Evolutionary conservation across 2,888 invertebrate genomes (phyloP), one percentile per base, ranked within the genome.

Genomic region (Bellardia bayeri): DNA sequence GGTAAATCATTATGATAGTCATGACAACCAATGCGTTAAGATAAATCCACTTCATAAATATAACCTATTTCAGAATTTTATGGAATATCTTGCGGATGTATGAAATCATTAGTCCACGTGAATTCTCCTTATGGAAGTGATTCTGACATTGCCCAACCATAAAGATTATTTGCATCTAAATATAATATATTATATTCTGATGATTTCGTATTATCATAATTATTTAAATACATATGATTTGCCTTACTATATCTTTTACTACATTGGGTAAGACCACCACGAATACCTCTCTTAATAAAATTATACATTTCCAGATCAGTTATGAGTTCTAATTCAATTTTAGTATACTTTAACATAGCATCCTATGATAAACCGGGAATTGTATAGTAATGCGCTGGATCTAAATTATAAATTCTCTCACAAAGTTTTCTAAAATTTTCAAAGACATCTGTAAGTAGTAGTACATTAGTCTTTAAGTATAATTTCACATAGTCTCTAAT

Each of bases 151-250:
- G 64, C 64, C 42, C 42, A 66, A 42, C 64, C 64, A 16, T 64
- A 42, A 30, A 45, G 54, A 37, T 72, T 72, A 14, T 72, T 72
- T 56, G 14, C 72, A 56, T 72, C 72, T 40, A 56, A 16, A 58
- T 72, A 72, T 72, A 72, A 40, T 16, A 71, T 51, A 9, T 54
- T n/a, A n/a, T n/a, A 16, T 54, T 54, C 16, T 5, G 54, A 54
- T 11, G 49, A 33, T 13, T 68, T 68, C 5, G 68, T 33, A 2
- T 13, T 1, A 30, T 68, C 49, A 49, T 68, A 68, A 30, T 45
- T 49, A 1, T 11, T 30, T 58, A 72, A 16, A 42, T 72, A 56
- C 23, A 40, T 42, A 40, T 56, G 72, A 30, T 61, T 74, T 40
- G 33, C 37, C 37, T 37, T 37, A 37, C 37, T 37, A 37, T 37